Conservation (phyloP, 2,113 vertebrate species). For the chimpanzee (Pan troglodytes) region NHGRI_mPanTro3-v2.1_pri NC_072398.2:56968001-56968500, state of each 20-base stretch:
- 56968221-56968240: neutral
- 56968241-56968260: neutral
- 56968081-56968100: neutral
- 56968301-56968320: neutral
- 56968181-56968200: neutral
- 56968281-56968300: neutral
- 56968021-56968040: neutral
- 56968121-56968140: neutral
- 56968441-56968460: neutral
- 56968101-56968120: neutral
- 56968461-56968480: neutral
- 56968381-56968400: neutral
- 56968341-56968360: neutral
- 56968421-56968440: neutral
- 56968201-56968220: neutral
- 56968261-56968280: neutral
- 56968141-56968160: neutral
- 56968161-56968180: neutral
- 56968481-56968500: neutral
- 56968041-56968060: slow-evolving; percentile 15
- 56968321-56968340: neutral
- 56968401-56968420: neutral
- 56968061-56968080: neutral
- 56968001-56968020: neutral
- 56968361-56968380: neutral